Evolutionary conservation across 2,113 vertebrate species (phyloP).

Genomic region (Setophaga petechia): DNA sequence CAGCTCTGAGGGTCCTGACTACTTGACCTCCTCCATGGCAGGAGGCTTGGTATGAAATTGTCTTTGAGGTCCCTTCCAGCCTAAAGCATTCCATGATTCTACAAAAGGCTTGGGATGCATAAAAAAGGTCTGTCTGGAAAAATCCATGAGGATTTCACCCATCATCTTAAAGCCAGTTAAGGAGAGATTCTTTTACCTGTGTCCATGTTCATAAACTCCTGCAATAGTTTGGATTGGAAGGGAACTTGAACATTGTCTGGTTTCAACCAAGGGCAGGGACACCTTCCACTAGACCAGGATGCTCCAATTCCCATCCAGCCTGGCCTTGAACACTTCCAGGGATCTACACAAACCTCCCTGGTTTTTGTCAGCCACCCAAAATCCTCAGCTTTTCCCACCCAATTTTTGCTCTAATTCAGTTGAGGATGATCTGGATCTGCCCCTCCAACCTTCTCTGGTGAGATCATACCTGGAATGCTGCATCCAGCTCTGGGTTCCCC

Average conservation of each 20-base stretch:
- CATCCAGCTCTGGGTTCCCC: not conserved
- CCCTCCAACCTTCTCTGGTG: not conserved
- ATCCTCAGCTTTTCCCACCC: not conserved
- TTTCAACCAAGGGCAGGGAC: not conserved
- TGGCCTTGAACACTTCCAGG: not conserved
- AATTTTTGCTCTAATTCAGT: not conserved
- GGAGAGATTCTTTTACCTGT: not conserved
- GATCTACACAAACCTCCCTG: not conserved
- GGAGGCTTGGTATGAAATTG: not conserved
- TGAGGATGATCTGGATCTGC: not conserved
- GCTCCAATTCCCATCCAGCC: not conserved
- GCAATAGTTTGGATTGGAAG: not conserved
- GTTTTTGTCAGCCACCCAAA: rapidly evolving
- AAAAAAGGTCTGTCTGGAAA: not conserved
- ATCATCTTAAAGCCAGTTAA: not conserved
- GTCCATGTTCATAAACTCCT: not conserved
- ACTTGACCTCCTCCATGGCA: rapidly evolving
- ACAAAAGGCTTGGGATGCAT: not conserved
- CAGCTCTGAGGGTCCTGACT: not conserved
- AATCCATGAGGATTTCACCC: not conserved
- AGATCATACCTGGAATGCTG: not conserved
- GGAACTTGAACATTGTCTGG: too few relatives aligned
- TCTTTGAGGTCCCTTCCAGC: not conserved
- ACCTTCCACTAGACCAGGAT: not conserved
- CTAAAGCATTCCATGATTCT: not conserved